Evolutionary conservation across 2,888 invertebrate species (phyloP), one percentile per base, ranked within the genome.

Genomic region (Papilio gigon): DNA sequence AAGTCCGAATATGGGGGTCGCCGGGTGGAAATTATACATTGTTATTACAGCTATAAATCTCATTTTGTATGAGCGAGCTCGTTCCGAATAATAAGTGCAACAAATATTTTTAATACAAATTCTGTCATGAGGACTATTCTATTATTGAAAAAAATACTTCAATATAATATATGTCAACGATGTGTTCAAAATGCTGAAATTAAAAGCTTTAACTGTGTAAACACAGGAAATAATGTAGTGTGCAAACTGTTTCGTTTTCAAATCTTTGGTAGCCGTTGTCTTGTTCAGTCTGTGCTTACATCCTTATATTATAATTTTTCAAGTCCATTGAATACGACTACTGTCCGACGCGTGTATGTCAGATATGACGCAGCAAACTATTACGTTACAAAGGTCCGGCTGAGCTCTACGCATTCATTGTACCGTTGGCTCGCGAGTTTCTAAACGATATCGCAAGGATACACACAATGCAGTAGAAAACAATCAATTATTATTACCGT

Each of bases 31-130:
- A 89, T 90, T 90, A 88, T 89, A 88, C 88, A 88, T 89, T 88
- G 88, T 89, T 89, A 87, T 88, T 86, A 83, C 86, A 83, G 83
- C 86, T 84, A 89, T 90, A 90, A 90, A 89, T 89, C 87, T 86
- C 81, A 88, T 88, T 88, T 89, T 89, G 79, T 82, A 84, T 82
- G 84, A 81, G 84, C 85, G 83, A 80, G 84, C 86, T 78, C 83
- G 80, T 76, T 73, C 77, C 74, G 90, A 89, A 90, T 90, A 88
- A 84, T 82, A 89, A 89, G 81, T 83, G 80, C 14, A 60, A 61
- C 59, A 30, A 56, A 60, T 50, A 37, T n/a, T 68, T 30, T 37
- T 35, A 56, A 64, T 53, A 37, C 14, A 53, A 60, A 66, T 40
- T 27, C 30, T 17, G 12, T 25, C 33, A 5, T 44, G 67, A 70